A percentile compares a stretch with the other conserved stretches of the same genome.
Evolutionary conservation across 2,888 invertebrate genomes (phyloP).

Genomic region (Dynastes tityus): DNA sequence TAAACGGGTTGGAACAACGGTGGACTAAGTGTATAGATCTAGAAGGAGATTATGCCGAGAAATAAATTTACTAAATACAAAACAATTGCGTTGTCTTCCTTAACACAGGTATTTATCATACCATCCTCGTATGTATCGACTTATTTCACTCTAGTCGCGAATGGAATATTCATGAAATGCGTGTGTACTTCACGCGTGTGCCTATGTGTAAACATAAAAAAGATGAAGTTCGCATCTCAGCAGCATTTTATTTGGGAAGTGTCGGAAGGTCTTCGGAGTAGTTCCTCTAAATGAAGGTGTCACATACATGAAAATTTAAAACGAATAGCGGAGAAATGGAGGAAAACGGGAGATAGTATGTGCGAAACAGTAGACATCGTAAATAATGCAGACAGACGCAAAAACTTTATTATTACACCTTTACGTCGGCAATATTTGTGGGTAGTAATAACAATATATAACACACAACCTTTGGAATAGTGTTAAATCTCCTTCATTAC

Average conservation of each 20-base stretch:
- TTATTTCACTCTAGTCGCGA: background rate
- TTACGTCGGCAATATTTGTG: slow-evolving; percentile 26
- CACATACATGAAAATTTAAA: slow-evolving; percentile 19
- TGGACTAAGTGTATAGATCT: too few species aligned
- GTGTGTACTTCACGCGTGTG: background rate
- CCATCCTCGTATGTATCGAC: background rate
- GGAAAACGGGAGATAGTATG: background rate
- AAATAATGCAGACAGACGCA: slow-evolving; percentile 11
- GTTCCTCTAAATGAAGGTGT: slow-evolving; percentile 16
- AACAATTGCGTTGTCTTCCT: too few species aligned
- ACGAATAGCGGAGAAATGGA: background rate
- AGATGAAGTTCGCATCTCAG: background rate
- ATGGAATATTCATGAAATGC: slow-evolving; percentile 2
- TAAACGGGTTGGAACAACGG: too few species aligned
- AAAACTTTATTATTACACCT: slow-evolving; percentile 26
- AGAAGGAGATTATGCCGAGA: too few species aligned
- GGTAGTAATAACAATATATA: slow-evolving; percentile 14
- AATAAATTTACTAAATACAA: too few species aligned
- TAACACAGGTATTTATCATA: too few species aligned
- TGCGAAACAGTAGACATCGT: background rate
- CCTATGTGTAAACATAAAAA: background rate
- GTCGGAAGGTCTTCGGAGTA: background rate
- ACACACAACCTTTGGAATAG: background rate
- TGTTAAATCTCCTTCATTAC: slow-evolving; percentile 19
- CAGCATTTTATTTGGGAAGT: slow-evolving; percentile 5